A percentile compares a stretch with the other conserved stretches of the same genome.
phyloP scores from a whole-genome alignment of 92 coral and sea anemone genomes.

The Parazoanthus swiftii region DNA sequence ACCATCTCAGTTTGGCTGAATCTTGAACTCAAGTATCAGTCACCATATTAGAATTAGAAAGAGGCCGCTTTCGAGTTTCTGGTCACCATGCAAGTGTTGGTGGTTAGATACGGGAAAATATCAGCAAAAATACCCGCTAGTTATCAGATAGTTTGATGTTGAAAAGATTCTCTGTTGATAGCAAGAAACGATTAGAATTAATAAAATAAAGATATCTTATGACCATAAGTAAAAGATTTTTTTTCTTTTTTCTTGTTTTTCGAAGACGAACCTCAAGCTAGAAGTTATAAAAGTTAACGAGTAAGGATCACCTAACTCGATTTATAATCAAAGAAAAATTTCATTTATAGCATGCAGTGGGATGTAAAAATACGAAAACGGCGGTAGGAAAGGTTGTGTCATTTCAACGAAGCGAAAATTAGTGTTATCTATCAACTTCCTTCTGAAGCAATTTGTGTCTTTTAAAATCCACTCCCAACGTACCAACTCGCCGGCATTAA shows the following conservation, averaged over 20 bases:
- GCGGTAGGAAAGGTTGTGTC: background rate
- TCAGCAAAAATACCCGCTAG: background rate
- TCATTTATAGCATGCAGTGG: background rate
- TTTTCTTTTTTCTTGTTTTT: background rate
- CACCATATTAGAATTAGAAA: background rate
- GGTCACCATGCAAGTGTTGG: background rate
- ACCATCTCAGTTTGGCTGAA: background rate
- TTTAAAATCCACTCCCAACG: background rate
- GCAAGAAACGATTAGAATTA: background rate
- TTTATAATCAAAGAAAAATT: no score
- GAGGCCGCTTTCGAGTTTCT: slow-evolving; percentile 16
- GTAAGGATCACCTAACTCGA: background rate
- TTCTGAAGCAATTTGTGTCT: background rate
- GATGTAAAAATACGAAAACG: background rate
- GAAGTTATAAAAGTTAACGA: background rate
- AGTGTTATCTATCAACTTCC: background rate
- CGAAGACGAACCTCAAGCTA: background rate
- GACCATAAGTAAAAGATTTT: no score
- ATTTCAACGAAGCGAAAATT: background rate
- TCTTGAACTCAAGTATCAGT: background rate
- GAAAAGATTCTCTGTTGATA: background rate
- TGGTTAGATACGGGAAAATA: background rate
- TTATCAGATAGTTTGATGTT: background rate
- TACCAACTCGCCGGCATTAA: background rate
- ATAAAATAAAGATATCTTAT: background rate